Evolutionary conservation across 2,888 invertebrate genomes (phyloP), one percentile per base, ranked within the genome.

Genomic region (Pocota personata): DNA sequence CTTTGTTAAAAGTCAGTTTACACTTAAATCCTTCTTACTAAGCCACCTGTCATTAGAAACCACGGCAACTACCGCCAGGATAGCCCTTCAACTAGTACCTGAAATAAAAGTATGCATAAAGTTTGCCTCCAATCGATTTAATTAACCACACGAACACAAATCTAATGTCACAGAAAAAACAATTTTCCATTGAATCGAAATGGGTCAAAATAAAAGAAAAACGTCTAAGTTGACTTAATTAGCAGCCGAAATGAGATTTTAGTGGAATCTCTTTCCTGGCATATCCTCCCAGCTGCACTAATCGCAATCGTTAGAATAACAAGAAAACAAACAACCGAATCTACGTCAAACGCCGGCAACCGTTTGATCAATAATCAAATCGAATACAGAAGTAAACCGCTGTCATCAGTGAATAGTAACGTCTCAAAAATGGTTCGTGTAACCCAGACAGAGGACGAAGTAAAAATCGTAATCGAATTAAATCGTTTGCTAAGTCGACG

Each of bases 371-470:
- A 86, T 86, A 80, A 86, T 55, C 37, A 60, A 86, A 58, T 75
- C 40, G 67, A 35, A 62, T 27, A 32, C n/a, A 43, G n/a, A 64
- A 35, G n/a, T 50, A 40, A 60, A 16, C 8, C 19, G n/a, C 27
- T 66, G 71, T 77, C 82, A 77, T 7, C 37, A 46, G 50, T 7
- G 37, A 66, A 35, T 30, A 84, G 84, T 80, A 19, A 30, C 52
- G 32, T 12, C 32, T 40, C 32, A 57, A 62, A 87, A 64, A 92
- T 92, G 92, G 92, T 91, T 71, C 90, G 91, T 83, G 89, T 92
- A 80, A 90, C 91, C 24, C 92, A 92, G 87, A 92, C 91, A 3
- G 91, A 92, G 73, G 91, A 91, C 48, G 92, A 92, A 87, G 89
- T 92, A 35, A 91, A 91, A 88, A 92, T 92, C 67, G 89, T 89